These are phyloP conservation scores for Astyanax mexicanus DNA, from an alignment of 2,797 vertebrate genomes.

Conservation along the genomic window DNA sequence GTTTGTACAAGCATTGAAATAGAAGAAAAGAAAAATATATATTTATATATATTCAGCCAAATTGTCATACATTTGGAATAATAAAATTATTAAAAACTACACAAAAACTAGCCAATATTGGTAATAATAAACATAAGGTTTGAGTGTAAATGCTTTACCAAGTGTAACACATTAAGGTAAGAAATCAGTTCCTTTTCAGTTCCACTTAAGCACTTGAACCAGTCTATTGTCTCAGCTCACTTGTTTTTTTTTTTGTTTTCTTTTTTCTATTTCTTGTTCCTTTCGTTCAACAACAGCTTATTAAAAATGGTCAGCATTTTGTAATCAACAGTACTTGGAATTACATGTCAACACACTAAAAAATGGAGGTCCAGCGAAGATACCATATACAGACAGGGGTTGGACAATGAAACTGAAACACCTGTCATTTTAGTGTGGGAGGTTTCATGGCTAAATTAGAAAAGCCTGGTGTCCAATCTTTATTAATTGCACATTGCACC, in stretches of 20 bases:
- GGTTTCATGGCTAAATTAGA: too few species aligned
- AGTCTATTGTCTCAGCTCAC: background rate
- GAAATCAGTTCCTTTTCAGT: background rate
- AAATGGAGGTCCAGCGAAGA: background rate
- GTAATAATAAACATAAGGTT: background rate
- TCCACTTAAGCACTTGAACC: background rate
- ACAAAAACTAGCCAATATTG: slow-evolving; percentile 6
- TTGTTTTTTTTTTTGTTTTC: too few species aligned
- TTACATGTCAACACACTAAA: background rate
- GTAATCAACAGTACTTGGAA: background rate
- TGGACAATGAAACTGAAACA: too few species aligned
- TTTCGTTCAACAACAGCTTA: background rate
- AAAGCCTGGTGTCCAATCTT: too few species aligned
- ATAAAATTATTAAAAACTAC: slow-evolving; percentile 10
- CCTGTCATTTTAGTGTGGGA: too few species aligned
- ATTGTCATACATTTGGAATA: slow-evolving; percentile 5
- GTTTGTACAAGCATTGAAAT: background rate
- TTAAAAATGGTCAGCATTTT: background rate
- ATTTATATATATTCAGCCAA: too few species aligned
- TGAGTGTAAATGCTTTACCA: background rate
- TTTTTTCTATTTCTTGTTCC: too few species aligned
- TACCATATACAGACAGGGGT: too few species aligned
- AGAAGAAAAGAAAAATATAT: slow-evolving; percentile 3
- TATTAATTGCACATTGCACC: too few species aligned
- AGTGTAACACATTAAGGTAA: slow-evolving; percentile 8